These are phyloP conservation scores for Tortricodes alternella DNA, from an alignment of 2,888 invertebrate genomes.

Conservation along the genomic window DNA sequence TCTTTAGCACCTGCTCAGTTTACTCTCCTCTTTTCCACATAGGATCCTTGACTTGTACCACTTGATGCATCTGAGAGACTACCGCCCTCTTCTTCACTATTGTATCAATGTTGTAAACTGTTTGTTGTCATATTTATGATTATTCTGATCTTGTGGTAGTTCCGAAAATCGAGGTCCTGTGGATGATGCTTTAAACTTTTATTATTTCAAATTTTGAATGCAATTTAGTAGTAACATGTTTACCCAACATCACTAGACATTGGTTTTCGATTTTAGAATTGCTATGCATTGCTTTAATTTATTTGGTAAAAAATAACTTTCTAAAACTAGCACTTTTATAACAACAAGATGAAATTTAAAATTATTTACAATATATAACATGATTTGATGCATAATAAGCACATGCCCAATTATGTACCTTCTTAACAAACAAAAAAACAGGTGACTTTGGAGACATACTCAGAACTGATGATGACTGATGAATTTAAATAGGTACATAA, in stretches of 20 bases:
- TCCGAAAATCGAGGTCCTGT: conserved; percentile 35
- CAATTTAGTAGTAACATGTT: neutral
- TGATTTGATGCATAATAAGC: too few relatives aligned
- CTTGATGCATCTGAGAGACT: conserved; percentile 73
- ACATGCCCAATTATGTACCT: too few relatives aligned
- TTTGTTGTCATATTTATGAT: conserved; percentile 40
- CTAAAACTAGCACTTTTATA: too few relatives aligned
- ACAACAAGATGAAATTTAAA: too few relatives aligned
- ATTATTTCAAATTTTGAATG: neutral
- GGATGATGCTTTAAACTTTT: neutral
- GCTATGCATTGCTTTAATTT: conserved; percentile 22
- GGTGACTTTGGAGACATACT: too few relatives aligned
- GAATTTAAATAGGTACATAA: too few relatives aligned
- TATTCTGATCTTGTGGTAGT: conserved; percentile 40
- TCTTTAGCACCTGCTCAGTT: conserved; percentile 57
- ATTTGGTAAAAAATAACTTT: too few relatives aligned
- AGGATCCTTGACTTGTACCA: conserved; percentile 54
- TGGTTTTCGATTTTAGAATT: conserved; percentile 18
- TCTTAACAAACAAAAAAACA: too few relatives aligned
- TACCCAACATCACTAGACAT: conserved; percentile 3
- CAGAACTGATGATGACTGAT: too few relatives aligned
- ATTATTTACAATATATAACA: too few relatives aligned
- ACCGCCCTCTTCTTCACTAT: conserved; percentile 82
- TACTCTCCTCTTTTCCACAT: conserved; percentile 45
- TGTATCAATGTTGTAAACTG: conserved; percentile 80